A percentile compares a stretch with the other conserved stretches of the same genome.
Conservation (phyloP, 1,140 invertebrate species). For the Orchesella cincta region DNA sequence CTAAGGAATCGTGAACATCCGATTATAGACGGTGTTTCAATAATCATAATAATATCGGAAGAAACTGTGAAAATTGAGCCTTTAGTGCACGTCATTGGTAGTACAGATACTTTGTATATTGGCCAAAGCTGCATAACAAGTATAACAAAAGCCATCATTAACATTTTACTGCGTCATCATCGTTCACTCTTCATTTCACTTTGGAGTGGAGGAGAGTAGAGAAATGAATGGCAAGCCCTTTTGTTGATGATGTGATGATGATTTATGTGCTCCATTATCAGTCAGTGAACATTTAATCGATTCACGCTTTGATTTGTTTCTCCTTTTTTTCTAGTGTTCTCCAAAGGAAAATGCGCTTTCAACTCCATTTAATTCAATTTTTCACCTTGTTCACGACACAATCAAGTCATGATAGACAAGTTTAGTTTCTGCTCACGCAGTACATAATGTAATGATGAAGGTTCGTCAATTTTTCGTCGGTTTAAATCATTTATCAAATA, state of each 20-base stretch:
- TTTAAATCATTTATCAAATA: too few relatives aligned
- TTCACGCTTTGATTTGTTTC: neutral
- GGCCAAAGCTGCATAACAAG: neutral
- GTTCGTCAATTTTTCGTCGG: too few relatives aligned
- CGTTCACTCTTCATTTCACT: slow-evolving; percentile 24
- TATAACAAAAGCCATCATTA: slow-evolving; percentile 1
- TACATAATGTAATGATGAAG: too few relatives aligned
- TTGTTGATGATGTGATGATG: slow-evolving; percentile 2
- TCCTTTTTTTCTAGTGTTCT: neutral
- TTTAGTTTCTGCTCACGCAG: too few relatives aligned
- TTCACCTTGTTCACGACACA: slow-evolving; percentile 1
- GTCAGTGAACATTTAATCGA: slow-evolving; percentile 14
- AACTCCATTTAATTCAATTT: slow-evolving; percentile 16
- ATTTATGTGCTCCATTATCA: neutral
- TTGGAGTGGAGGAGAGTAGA: neutral
- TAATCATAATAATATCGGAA: neutral
- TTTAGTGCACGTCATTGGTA: too few relatives aligned
- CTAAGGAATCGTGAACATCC: neutral
- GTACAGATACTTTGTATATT: too few relatives aligned
- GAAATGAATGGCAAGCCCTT: slow-evolving; percentile 16
- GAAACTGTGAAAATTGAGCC: neutral
- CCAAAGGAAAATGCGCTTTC: neutral
- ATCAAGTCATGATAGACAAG: slow-evolving; percentile 14
- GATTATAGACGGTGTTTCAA: slow-evolving; percentile 7
- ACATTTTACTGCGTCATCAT: neutral